phyloP scores from a whole-genome alignment of 1,140 invertebrate species.

The Drosophila bifasciata region DNA sequence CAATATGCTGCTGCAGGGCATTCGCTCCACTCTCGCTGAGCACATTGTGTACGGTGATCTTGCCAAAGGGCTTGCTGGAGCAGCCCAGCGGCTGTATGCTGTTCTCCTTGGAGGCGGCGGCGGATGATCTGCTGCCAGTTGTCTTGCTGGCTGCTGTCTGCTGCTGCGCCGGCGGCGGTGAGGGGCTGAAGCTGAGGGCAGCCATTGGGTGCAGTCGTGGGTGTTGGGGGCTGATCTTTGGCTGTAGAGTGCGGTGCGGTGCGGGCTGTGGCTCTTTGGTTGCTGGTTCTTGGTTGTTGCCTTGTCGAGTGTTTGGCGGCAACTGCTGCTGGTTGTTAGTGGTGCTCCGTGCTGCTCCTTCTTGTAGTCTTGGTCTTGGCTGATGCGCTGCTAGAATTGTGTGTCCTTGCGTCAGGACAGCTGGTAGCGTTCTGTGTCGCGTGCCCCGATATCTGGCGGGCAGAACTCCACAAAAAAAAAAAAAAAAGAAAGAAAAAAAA shows the following conservation, averaged over 20 bases:
- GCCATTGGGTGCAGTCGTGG: slow-evolving; percentile 44
- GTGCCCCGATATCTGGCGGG: slow-evolving; percentile 67
- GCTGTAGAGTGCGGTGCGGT: too few species aligned
- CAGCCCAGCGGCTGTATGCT: slow-evolving; percentile 35
- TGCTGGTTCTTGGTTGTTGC: slow-evolving; percentile 5
- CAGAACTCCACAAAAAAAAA: slow-evolving; percentile 26
- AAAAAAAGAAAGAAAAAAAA: neutral
- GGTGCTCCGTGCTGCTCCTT: neutral
- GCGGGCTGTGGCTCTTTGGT: too few species aligned
- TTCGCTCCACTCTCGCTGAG: slow-evolving; percentile 75
- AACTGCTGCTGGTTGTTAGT: slow-evolving; percentile 16
- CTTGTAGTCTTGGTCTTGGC: neutral
- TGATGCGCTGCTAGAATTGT: slow-evolving; percentile 16
- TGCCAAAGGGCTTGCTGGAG: slow-evolving; percentile 66
- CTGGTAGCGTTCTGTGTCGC: slow-evolving; percentile 83
- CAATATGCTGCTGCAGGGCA: slow-evolving; percentile 65
- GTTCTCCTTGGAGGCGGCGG: slow-evolving; percentile 5
- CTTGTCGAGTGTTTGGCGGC: slow-evolving; percentile 10
- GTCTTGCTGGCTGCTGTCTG: slow-evolving; percentile 12
- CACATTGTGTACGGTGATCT: slow-evolving; percentile 79
- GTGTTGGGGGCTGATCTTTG: neutral
- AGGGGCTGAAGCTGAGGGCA: slow-evolving; percentile 57
- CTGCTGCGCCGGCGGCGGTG: slow-evolving; percentile 31
- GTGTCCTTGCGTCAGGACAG: slow-evolving; percentile 75
- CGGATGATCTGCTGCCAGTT: neutral